Conservation (phyloP, 2,113 vertebrate genomes). For the Oriolus oriolus region DNA sequence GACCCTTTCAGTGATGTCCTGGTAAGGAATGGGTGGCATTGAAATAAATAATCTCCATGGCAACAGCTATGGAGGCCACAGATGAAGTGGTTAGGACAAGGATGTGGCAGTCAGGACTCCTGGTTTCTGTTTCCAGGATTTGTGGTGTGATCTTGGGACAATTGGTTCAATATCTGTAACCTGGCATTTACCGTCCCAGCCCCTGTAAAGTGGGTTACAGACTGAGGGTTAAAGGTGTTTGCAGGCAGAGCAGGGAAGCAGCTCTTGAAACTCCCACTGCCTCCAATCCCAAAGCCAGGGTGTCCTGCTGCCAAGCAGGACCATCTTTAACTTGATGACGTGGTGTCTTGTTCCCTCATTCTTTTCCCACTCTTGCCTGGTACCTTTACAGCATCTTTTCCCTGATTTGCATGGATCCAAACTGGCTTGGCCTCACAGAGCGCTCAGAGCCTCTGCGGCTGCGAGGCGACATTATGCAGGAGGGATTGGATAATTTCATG, state of each 20-base stretch:
- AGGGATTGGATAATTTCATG: slow-evolving; percentile 49
- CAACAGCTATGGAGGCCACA: not conserved
- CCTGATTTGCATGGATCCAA: not conserved
- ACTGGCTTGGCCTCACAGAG: not conserved
- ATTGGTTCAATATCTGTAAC: not conserved
- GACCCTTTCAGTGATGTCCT: not conserved
- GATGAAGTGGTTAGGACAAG: not conserved
- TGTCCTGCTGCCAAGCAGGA: not conserved
- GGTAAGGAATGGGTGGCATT: not conserved
- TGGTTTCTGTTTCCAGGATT: not conserved
- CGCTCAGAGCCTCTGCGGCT: not conserved
- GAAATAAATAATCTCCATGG: not conserved
- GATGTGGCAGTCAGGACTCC: not conserved
- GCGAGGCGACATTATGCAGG: not conserved
- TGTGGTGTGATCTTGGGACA: not conserved
- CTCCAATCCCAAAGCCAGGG: not conserved
- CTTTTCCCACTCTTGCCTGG: not conserved
- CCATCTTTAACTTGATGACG: not conserved
- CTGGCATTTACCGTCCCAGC: not conserved
- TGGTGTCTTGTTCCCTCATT: not conserved
- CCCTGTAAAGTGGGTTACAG: not conserved
- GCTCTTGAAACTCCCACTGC: not conserved
- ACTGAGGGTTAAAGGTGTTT: not conserved
- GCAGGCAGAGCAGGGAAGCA: not conserved
- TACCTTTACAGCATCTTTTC: not conserved